These are phyloP conservation scores for Nasonia vitripennis DNA, from an alignment of 1,140 invertebrate species.

Conservation along the genomic window DNA sequence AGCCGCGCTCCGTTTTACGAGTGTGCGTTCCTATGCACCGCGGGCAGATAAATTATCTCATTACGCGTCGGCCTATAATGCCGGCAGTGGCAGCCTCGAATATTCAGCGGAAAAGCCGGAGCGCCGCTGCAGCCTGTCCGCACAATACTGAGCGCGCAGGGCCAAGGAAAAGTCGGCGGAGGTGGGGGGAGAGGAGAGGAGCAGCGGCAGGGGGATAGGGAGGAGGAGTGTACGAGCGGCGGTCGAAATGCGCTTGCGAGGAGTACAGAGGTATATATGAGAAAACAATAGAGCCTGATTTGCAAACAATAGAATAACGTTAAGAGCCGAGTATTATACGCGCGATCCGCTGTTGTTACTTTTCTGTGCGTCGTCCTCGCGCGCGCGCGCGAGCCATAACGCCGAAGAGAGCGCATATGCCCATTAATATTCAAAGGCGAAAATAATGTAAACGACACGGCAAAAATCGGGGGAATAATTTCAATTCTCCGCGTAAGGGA, in stretches of 20 bases:
- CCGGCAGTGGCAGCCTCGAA: background rate
- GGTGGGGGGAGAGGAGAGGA: conserved; percentile 47
- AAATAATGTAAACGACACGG: conserved; percentile 76
- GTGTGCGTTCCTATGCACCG: background rate
- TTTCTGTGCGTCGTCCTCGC: conserved; percentile 74
- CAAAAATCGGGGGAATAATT: conserved; percentile 75
- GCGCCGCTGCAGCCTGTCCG: conserved; percentile 17
- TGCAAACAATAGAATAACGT: conserved; percentile 77
- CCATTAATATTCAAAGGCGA: conserved; percentile 77
- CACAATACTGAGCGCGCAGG: conserved; percentile 43
- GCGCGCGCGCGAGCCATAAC: conserved; percentile 71
- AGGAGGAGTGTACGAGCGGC: background rate
- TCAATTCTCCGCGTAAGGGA: conserved; percentile 73
- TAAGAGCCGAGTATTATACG: conserved; percentile 75
- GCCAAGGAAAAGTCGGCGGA: conserved; percentile 35
- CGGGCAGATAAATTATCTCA: conserved; percentile 46
- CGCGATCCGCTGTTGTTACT: conserved; percentile 47
- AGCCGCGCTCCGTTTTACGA: conserved; percentile 2
- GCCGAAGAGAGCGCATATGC: conserved; percentile 73
- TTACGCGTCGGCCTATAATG: conserved; percentile 6
- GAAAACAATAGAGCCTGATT: conserved; percentile 77
- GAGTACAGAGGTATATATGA: conserved; percentile 69
- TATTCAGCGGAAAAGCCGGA: conserved; percentile 32
- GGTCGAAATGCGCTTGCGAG: background rate
- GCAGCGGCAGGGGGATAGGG: background rate